Evolutionary conservation across 2,888 invertebrate genomes (phyloP).

Genomic region (Pomacea canaliculata): DNA sequence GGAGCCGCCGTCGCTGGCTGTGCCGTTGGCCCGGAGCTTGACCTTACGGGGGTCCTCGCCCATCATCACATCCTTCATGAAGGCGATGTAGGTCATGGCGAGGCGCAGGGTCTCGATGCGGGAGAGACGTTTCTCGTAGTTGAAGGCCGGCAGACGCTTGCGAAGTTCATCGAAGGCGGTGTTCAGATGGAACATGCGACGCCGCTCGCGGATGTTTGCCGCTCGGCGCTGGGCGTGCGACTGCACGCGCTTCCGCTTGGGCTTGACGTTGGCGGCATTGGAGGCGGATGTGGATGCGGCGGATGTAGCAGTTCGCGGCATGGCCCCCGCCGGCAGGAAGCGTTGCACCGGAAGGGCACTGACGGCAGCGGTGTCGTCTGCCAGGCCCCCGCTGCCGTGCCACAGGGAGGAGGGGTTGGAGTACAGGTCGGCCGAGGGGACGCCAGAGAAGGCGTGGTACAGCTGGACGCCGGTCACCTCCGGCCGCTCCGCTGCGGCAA

Average conservation of each 20-base stretch:
- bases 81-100: conserved; percentile 96
- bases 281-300: conserved; percentile 3
- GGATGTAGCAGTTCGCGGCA: not conserved
- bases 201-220: conserved; percentile 61
- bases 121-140: conserved; percentile 63
- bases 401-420: conserved; percentile 19
- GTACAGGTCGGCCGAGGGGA: conserved; percentile 12
- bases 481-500: conserved; percentile 2
- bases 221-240: conserved; percentile 57
- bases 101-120: conserved; percentile 85
- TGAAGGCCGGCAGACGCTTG: conserved; percentile 62
- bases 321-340: conserved; percentile 7
- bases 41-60: conserved; percentile 54
- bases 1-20: conserved; percentile 5
- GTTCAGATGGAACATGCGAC: conserved; percentile 62
- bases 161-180: conserved; percentile 60
- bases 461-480: conserved; percentile 16
- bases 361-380: conserved; percentile 10
- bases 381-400: conserved; percentile 5
- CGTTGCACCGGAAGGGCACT: conserved; percentile 8
- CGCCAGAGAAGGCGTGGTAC: conserved; percentile 8
- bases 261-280: conserved; percentile 40
- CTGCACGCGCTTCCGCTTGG: conserved; percentile 61
- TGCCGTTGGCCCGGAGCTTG: conserved; percentile 26
- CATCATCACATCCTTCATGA: conserved; percentile 86